Conservation (phyloP, 30 jellyfish, hydroid and myxozoan genomes). For the Rhopilema esculentum region DNA sequence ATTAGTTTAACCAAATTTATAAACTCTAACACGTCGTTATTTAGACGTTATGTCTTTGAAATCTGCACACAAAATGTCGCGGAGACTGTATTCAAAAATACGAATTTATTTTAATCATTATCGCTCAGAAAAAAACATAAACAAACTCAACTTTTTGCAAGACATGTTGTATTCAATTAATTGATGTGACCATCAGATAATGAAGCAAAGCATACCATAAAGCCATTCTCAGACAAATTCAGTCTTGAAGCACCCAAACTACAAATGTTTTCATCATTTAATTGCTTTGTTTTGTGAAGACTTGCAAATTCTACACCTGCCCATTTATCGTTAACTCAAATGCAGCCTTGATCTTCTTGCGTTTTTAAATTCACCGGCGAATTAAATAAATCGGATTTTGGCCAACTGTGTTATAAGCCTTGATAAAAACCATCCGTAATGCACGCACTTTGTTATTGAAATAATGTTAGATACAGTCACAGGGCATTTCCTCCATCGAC, state of each 20-base stretch:
- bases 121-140: not conserved
- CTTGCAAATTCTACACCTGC: slow-evolving; percentile 2
- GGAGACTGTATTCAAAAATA: not conserved
- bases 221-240: not conserved
- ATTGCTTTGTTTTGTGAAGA: not conserved
- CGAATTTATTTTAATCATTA: too few species aligned
- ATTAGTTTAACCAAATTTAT: too few species aligned
- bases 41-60: not conserved
- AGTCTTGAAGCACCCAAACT: not conserved
- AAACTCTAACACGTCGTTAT: not conserved
- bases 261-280: not conserved
- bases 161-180: not conserved
- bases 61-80: not conserved
- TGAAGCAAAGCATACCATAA: not conserved
- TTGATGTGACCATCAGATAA: not conserved
- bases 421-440: slow-evolving; percentile 62
- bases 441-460: slow-evolving; percentile 47
- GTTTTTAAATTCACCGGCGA: slow-evolving; percentile 33
- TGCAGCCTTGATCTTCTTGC: slow-evolving; percentile 39
- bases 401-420: slow-evolving; percentile 55
- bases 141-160: not conserved
- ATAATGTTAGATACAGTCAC: slow-evolving; percentile 51
- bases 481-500: slow-evolving; percentile 28
- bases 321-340: slow-evolving; percentile 6
- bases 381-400: slow-evolving; percentile 55